These are phyloP conservation scores for Poeciliopsis occidentalis DNA, from an alignment of 2,113 vertebrate genomes.

Conservation along the genomic window DNA sequence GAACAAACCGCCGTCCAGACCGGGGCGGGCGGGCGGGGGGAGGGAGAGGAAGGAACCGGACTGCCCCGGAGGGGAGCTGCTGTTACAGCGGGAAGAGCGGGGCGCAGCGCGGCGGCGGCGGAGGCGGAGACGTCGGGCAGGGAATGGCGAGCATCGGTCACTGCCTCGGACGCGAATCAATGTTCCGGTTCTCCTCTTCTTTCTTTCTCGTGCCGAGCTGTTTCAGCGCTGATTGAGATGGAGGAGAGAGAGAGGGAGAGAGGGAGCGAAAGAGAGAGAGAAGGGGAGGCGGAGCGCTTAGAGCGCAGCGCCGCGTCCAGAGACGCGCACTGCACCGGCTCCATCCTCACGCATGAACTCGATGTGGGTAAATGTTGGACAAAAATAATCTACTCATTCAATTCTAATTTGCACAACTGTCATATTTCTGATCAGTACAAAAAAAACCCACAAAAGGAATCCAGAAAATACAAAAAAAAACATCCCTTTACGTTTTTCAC, in stretches of 20 bases:
- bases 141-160: slow-evolving; percentile 18
- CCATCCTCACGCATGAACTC: not conserved
- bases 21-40: not conserved
- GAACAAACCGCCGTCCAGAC: slow-evolving; percentile 31
- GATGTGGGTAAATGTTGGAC: not conserved
- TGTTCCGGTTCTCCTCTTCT: not conserved
- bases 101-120: slow-evolving; percentile 27
- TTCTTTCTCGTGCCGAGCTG: not conserved
- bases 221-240: slow-evolving; percentile 11
- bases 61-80: slow-evolving; percentile 11
- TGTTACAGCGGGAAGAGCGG: not conserved
- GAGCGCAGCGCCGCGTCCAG: slow-evolving; percentile 66
- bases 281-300: slow-evolving; percentile 48
- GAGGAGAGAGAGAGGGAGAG: not conserved
- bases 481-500: too few relatives aligned
- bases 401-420: not conserved
- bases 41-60: slow-evolving; percentile 3
- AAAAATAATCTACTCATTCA: not conserved
- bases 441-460: not conserved
- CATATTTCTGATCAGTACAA: not conserved
- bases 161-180: slow-evolving; percentile 8
- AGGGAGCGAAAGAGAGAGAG: too few relatives aligned
- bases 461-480: too few relatives aligned
- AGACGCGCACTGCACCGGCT: slow-evolving; percentile 67
- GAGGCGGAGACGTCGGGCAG: slow-evolving; percentile 5